phyloP scores from a whole-genome alignment of 2,113 vertebrate species.

The Brachyhypopomus occidentalis region DNA sequence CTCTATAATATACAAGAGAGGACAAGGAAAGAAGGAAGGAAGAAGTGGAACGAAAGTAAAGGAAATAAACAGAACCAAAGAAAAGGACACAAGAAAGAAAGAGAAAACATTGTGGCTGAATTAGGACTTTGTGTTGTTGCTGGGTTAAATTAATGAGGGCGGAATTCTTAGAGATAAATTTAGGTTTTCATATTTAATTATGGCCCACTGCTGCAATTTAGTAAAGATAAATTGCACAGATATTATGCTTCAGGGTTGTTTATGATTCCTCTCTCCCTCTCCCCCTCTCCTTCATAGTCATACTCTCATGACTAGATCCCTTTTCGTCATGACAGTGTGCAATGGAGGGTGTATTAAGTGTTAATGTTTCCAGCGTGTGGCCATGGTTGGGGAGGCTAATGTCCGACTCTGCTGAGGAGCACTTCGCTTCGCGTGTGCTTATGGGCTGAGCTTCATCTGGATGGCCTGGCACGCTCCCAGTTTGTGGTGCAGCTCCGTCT shows the following conservation, averaged over 20 bases:
- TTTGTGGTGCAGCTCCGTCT: slow-evolving; percentile 13
- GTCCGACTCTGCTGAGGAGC: slow-evolving; percentile 13
- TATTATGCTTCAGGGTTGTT: slow-evolving; percentile 84
- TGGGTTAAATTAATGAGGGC: slow-evolving; percentile 93
- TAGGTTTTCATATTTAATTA: slow-evolving; percentile 98
- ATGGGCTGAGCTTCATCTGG: slow-evolving; percentile 39
- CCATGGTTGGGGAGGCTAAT: not conserved
- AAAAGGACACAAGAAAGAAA: slow-evolving; percentile 58
- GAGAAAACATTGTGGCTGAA: slow-evolving; percentile 73
- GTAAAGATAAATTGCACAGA: slow-evolving; percentile 90
- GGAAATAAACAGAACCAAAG: slow-evolving; percentile 52
- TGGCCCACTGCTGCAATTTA: slow-evolving; percentile 84
- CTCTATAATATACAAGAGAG: slow-evolving; percentile 77
- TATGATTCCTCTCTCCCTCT: slow-evolving; percentile 52
- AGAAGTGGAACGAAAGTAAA: not conserved
- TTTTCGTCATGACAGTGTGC: slow-evolving; percentile 79
- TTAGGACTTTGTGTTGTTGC: slow-evolving; percentile 84
- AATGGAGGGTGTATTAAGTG: slow-evolving; percentile 63
- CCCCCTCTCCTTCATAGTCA: too few species aligned
- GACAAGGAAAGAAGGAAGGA: slow-evolving; percentile 37
- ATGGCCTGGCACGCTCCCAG: slow-evolving; percentile 9
- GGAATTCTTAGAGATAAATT: slow-evolving; percentile 88
- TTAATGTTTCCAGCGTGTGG: slow-evolving; percentile 56
- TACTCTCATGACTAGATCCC: slow-evolving; percentile 67
- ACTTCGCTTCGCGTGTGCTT: not conserved